Evolutionary conservation across 2,888 invertebrate genomes (phyloP).

Genomic region (Erpobdella octoculata): DNA sequence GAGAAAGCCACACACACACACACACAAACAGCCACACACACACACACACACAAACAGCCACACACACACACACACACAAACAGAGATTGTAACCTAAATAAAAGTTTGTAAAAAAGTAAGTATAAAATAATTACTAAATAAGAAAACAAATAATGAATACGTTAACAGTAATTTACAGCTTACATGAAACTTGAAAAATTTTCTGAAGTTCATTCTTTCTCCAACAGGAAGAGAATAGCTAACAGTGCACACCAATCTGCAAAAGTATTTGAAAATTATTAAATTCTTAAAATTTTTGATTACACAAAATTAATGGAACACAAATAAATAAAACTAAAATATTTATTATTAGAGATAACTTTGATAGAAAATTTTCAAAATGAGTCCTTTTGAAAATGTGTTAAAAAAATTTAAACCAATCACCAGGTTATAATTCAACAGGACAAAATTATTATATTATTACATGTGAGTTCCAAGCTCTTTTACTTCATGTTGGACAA

Average conservation of each 20-base stretch:
- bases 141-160: not conserved
- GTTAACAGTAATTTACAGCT: slow-evolving; percentile 11
- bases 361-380: no score
- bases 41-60: no score
- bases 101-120: no score
- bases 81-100: no score
- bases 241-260: slow-evolving; percentile 86
- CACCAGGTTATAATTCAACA: not conserved
- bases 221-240: slow-evolving; percentile 69
- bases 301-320: not conserved
- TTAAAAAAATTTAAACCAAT: not conserved
- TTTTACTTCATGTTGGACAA: slow-evolving; percentile 97
- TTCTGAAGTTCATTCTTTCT: slow-evolving; percentile 74
- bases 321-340: not conserved
- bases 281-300: no score
- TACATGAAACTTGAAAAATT: slow-evolving; percentile 84
- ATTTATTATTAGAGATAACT: no score
- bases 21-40: no score
- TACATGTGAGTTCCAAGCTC: slow-evolving; percentile 95
- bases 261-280: no score
- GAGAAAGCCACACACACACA: no score
- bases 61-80: no score
- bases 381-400: not conserved
- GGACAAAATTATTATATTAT: slow-evolving; percentile 42
- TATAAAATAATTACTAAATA: no score